Evolutionary conservation across 2,888 invertebrate genomes (phyloP).

Genomic region (Criorhina ranunculi): DNA sequence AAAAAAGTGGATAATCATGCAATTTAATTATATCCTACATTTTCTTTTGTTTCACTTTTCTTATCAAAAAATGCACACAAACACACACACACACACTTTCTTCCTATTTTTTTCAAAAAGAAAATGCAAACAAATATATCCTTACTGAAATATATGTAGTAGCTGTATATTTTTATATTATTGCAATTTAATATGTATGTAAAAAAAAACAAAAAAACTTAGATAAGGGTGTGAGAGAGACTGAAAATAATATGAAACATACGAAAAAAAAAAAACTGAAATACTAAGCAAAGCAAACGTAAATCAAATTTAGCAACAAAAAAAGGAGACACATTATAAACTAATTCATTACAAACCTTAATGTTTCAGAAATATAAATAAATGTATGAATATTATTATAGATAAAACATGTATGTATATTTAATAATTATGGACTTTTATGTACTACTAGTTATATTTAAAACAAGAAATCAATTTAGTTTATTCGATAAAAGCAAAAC

Average conservation of each 20-base stretch:
- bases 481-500: slow-evolving; percentile 21
- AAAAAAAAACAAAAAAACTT: slow-evolving; percentile 35
- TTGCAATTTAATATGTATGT: slow-evolving; percentile 57
- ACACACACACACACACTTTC: neutral
- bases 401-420: slow-evolving; percentile 48
- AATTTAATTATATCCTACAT: slow-evolving; percentile 29
- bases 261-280: slow-evolving; percentile 42
- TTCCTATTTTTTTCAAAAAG: slow-evolving; percentile 21
- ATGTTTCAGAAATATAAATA: slow-evolving; percentile 22
- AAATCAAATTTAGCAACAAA: slow-evolving; percentile 60
- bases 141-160: slow-evolving; percentile 57
- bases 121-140: slow-evolving; percentile 17
- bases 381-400: slow-evolving; percentile 42
- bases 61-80: neutral
- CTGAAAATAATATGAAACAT: slow-evolving; percentile 58
- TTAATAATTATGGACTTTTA: slow-evolving; percentile 40
- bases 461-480: slow-evolving; percentile 11
- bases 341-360: slow-evolving; percentile 6
- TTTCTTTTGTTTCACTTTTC: neutral
- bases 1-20: slow-evolving; percentile 25
- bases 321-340: slow-evolving; percentile 23
- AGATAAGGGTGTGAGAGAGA: slow-evolving; percentile 75
- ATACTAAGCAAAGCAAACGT: slow-evolving; percentile 58
- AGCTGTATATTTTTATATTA: slow-evolving; percentile 76
- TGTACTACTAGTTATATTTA: slow-evolving; percentile 52